Conservation (phyloP, 2,113 vertebrate genomes). For the Cavia aperea region DNA sequence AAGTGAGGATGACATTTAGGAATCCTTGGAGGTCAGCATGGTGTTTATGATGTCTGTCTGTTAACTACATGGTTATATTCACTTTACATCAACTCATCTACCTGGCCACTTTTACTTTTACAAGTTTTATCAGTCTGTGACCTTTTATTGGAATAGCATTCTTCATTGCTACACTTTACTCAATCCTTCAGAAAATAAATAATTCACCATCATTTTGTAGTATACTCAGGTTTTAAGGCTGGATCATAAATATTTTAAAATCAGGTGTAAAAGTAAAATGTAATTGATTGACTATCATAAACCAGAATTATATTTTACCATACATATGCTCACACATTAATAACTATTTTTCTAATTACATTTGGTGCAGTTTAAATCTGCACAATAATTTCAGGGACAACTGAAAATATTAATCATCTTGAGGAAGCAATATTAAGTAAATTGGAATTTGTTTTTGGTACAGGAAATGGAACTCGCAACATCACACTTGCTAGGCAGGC, state of each 20-base stretch:
- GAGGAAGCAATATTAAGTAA: neutral
- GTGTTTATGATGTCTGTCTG: neutral
- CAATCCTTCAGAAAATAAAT: neutral
- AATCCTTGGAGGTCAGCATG: neutral
- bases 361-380: neutral
- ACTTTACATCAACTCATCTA: neutral
- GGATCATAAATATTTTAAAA: neutral
- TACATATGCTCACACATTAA: neutral
- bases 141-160: neutral
- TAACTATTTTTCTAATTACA: neutral
- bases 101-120: neutral
- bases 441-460: neutral
- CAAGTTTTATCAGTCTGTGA: neutral
- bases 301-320: conserved; percentile 31
- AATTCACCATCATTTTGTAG: neutral
- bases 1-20: neutral
- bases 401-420: neutral
- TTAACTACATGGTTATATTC: neutral
- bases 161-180: neutral
- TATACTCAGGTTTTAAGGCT: neutral
- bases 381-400: neutral
- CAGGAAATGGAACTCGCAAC: too few relatives aligned
- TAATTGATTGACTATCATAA: neutral
- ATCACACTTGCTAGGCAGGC: too few relatives aligned
- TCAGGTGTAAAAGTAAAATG: neutral